A percentile compares a stretch with the other conserved stretches of the same genome.
These are phyloP conservation scores for Chalcis sispes DNA, from an alignment of 2,888 invertebrate genomes.

Conservation along the genomic window DNA sequence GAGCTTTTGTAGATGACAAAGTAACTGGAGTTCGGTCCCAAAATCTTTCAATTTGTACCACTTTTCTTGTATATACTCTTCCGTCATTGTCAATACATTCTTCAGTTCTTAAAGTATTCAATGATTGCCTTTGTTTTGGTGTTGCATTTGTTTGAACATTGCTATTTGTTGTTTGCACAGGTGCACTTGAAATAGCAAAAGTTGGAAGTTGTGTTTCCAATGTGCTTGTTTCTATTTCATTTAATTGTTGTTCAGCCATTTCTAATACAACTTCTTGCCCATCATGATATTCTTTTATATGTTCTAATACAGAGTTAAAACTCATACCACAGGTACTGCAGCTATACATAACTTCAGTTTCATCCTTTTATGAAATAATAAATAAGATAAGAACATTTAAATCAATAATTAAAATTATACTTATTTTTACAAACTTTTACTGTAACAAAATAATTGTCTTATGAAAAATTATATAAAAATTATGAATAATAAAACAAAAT, in stretches of 20 bases:
- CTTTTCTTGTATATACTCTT: slow-evolving; percentile 77
- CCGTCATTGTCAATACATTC: slow-evolving; percentile 78
- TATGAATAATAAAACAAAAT: neutral
- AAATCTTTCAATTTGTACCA: slow-evolving; percentile 80
- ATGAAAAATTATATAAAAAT: neutral
- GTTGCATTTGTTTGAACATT: slow-evolving; percentile 28
- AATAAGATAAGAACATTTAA: neutral
- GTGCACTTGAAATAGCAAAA: slow-evolving; percentile 33
- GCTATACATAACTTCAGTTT: slow-evolving; percentile 79
- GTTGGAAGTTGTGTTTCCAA: slow-evolving; percentile 23
- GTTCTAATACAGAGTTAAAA: slow-evolving; percentile 82
- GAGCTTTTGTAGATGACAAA: slow-evolving; percentile 65
- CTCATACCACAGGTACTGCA: slow-evolving; percentile 83
- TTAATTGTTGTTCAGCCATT: slow-evolving; percentile 74
- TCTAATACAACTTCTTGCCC: slow-evolving; percentile 83
- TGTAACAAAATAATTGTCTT: neutral
- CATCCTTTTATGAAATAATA: slow-evolving; percentile 57
- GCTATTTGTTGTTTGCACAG: slow-evolving; percentile 35
- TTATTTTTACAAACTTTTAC: neutral
- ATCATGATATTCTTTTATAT: slow-evolving; percentile 82
- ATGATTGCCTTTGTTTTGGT: slow-evolving; percentile 60
- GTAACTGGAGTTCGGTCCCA: slow-evolving; percentile 73
- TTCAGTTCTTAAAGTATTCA: slow-evolving; percentile 76
- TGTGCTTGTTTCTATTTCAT: slow-evolving; percentile 61
- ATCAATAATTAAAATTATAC: neutral